Conservation (phyloP, 2,797 vertebrate species). For the Helostoma temminkii region DNA sequence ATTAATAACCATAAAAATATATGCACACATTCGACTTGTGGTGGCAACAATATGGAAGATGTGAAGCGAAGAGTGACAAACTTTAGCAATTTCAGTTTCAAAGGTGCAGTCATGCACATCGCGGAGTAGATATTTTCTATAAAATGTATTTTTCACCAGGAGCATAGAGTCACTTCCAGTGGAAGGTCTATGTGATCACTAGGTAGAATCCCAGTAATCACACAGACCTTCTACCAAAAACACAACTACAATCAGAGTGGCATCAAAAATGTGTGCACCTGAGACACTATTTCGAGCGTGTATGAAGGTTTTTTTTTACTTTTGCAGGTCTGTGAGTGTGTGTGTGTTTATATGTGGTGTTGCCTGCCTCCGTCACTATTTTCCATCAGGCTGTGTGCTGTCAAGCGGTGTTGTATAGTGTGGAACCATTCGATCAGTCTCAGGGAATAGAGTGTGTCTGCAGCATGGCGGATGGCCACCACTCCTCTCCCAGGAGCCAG, state of each 20-base stretch:
- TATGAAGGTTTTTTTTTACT: neutral
- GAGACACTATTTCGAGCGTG: neutral
- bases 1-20: constrained; percentile 71
- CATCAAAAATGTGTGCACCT: constrained; percentile 7
- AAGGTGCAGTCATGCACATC: constrained; percentile 36
- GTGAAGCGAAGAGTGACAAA: constrained; percentile 45
- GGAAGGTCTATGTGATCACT: too few species aligned
- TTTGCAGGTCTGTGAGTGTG: neutral
- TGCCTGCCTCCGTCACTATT: constrained; percentile 33
- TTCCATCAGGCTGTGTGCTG: constrained; percentile 60
- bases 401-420: constrained; percentile 48
- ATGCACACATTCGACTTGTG: constrained; percentile 47
- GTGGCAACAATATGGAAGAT: constrained; percentile 46
- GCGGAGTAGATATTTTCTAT: constrained; percentile 10
- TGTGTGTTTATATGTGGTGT: neutral
- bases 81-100: constrained; percentile 55
- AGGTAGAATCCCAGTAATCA: constrained; percentile 32
- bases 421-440: constrained; percentile 65
- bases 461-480: constrained; percentile 45
- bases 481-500: constrained; percentile 57
- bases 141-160: constrained; percentile 48
- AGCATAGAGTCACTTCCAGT: too few species aligned
- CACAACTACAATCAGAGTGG: constrained; percentile 22
- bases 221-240: constrained; percentile 24
- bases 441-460: constrained; percentile 61